Conservation (phyloP, 2,888 invertebrate genomes). For the Cataglyphis rosenhaueri region DNA sequence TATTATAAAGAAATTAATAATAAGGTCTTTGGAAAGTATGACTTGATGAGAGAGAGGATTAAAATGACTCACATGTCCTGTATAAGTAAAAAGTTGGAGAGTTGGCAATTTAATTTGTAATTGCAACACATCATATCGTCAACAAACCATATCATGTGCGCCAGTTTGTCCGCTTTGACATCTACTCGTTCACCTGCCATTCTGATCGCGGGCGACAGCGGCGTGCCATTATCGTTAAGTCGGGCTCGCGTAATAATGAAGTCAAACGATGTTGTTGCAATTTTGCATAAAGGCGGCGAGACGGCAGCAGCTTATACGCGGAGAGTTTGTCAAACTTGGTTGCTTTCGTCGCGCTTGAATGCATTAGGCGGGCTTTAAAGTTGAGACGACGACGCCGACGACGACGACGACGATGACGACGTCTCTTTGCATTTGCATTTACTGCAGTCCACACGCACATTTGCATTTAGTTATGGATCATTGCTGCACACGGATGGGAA, state of each 20-base stretch:
- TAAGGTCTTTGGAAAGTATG: too few species aligned
- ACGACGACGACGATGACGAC: conserved; percentile 24
- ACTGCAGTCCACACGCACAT: conserved; percentile 70
- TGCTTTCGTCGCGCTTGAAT: conserved; percentile 73
- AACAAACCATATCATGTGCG: not conserved
- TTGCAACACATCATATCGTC: not conserved
- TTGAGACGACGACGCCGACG: conserved; percentile 57
- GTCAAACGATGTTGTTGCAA: conserved; percentile 65
- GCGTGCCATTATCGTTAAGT: conserved; percentile 27
- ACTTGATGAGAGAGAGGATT: too few species aligned
- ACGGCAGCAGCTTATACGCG: conserved; percentile 53
- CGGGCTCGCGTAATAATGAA: conserved; percentile 63
- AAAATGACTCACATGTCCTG: too few species aligned
- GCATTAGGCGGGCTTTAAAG: conserved; percentile 73
- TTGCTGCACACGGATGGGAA: conserved; percentile 40
- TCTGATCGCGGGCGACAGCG: not conserved
- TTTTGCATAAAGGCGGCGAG: conserved; percentile 62
- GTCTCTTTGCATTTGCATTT: conserved; percentile 73
- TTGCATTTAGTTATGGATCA: conserved; percentile 75
- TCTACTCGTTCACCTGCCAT: conserved; percentile 5
- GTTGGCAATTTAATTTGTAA: too few species aligned
- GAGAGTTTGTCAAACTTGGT: conserved; percentile 69
- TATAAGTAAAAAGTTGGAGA: too few species aligned
- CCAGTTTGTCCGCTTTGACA: conserved; percentile 1
- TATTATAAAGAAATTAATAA: too few species aligned